Evolutionary conservation across 2,113 vertebrate genomes (phyloP).

Genomic region (Cyphomyrus discorhynchus): DNA sequence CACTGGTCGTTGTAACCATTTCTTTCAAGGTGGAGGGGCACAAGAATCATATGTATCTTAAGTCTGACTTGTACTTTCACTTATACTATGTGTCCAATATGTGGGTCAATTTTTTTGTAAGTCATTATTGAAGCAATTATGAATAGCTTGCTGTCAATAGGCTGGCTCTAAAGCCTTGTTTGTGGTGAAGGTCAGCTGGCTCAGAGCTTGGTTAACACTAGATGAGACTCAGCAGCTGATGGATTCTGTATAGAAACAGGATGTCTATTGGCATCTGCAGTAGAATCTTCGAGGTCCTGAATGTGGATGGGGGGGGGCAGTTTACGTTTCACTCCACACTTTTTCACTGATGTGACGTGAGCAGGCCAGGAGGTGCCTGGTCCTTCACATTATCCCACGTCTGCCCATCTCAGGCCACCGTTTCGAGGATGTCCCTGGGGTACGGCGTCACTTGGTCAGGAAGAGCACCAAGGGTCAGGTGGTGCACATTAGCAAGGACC

Average conservation of each 20-base stretch:
- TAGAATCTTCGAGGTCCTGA: not conserved
- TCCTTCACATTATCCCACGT: not conserved
- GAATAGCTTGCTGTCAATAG: not conserved
- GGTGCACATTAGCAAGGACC: conserved; percentile 63
- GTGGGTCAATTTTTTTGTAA: not conserved
- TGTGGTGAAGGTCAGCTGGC: not conserved
- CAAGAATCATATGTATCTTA: too few relatives aligned
- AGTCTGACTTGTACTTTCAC: not conserved
- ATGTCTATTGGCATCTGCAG: not conserved
- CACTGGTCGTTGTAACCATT: not conserved
- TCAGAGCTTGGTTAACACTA: not conserved
- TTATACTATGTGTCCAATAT: not conserved
- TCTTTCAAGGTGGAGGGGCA: not conserved
- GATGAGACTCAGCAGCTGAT: not conserved
- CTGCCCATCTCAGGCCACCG: conserved; percentile 64
- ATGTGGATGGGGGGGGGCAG: not conserved
- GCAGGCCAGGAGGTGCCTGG: not conserved
- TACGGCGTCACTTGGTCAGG: conserved; percentile 74
- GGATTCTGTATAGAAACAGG: not conserved
- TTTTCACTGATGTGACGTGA: not conserved
- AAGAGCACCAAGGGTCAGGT: conserved; percentile 71
- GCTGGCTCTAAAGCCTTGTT: not conserved
- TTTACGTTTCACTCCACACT: not conserved
- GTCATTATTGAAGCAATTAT: not conserved
- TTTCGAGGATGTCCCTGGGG: conserved; percentile 75